Evolutionary conservation across 2,888 invertebrate species (phyloP), one percentile per base, ranked within the genome.

Genomic region (Fabriciana adippe): DNA sequence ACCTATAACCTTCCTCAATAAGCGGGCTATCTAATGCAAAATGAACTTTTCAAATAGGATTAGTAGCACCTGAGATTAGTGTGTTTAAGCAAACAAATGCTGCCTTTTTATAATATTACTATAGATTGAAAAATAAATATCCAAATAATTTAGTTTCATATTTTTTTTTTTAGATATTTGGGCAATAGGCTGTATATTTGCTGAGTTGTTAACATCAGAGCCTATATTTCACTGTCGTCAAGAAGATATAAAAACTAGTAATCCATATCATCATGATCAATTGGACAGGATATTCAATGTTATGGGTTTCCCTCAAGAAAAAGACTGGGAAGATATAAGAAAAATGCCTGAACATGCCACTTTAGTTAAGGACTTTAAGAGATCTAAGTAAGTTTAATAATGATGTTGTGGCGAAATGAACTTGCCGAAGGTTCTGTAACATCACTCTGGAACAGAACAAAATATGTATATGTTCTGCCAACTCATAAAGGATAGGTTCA

Each of bases 271-370:
- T 87, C 99, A 99, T 83, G 99, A 99, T 87, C 99, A 99, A 85
- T 90, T 99, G 64, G 99, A 99, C 88, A 94, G 99, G 83, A 99
- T 99, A 91, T 99, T 99, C 88, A 98, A 98, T 90, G 99, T 99
- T 0, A 99, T 99, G 99, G 99, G 99, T 18, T 99, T 99, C 87
- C 99, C 99, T 0, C 95, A 95, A 80, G 98, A 98, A 81, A 99
- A 99, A 88, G 99, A 99, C 82, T 99, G 99, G 99, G 99, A 99
- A 85, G 99, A 99, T 85, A 99, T 99, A 69, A 96, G 97, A 78
- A 99, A 99, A 93, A 99, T 99, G 99, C 99, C 99, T 0, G 99
- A 99, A 86, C 98, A 99, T 94, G 96, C 96, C 48, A 99, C 99
- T 1, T 93, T 99, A 76, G 94, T 96, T 41, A 99, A 98, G 87